These are phyloP conservation scores for Ashinkailepas kermadecensis DNA, from an alignment of 2,888 invertebrate genomes.

Conservation along the genomic window DNA sequence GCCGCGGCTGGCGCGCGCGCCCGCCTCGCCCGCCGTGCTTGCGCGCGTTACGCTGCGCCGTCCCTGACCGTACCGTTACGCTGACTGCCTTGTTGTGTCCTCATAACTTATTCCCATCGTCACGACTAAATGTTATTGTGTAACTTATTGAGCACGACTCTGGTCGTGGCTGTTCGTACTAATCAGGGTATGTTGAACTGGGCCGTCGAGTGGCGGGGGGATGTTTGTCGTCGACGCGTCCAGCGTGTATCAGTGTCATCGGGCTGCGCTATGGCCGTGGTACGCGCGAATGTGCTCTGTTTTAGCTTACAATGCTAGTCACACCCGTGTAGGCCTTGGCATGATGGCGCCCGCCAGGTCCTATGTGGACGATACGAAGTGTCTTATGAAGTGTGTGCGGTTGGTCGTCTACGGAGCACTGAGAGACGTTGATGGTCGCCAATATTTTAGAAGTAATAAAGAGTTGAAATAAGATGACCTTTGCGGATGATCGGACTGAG, in stretches of 20 bases:
- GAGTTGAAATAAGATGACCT: background rate
- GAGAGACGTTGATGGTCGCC: background rate
- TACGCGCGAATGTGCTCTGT: background rate
- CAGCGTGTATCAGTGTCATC: no score
- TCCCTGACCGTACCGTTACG: background rate
- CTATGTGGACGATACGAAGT: no score
- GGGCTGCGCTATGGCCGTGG: background rate
- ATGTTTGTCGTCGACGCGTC: no score
- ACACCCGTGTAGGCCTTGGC: background rate
- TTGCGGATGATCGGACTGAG: no score
- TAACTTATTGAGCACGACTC: background rate
- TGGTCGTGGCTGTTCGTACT: background rate
- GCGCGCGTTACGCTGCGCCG: background rate
- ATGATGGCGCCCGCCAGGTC: background rate
- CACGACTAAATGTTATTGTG: background rate
- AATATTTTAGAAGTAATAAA: constrained; percentile 21
- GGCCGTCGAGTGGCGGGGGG: no score
- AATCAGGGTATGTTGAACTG: background rate
- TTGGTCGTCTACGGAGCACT: background rate
- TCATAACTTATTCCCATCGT: constrained; percentile 20
- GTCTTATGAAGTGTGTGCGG: no score
- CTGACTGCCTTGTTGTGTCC: background rate
- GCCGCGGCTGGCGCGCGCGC: background rate
- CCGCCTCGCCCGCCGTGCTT: no score
- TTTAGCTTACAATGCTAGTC: constrained; percentile 22